These are phyloP conservation scores for Coenonympha arcania DNA, from an alignment of 2,888 invertebrate species.

Conservation along the genomic window DNA sequence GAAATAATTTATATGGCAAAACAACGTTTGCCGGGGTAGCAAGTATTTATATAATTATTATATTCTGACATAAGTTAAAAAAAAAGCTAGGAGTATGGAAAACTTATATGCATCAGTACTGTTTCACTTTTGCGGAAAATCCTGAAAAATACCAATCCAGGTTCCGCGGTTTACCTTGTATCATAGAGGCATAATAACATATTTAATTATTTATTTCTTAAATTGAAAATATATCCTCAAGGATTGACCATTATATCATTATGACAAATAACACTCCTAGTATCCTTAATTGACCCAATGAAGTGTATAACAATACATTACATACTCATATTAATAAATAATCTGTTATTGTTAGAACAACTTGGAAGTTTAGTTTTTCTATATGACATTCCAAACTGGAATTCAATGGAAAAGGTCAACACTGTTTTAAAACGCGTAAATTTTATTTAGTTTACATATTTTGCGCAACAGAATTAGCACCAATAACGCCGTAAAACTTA, in stretches of 20 bases:
- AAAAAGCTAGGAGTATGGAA: too few species aligned
- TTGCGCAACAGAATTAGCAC: background rate
- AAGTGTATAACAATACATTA: background rate
- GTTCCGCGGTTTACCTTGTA: background rate
- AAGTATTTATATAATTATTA: too few species aligned
- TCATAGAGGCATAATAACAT: background rate
- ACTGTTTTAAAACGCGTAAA: too few species aligned
- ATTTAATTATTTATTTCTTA: background rate
- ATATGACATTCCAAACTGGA: too few species aligned
- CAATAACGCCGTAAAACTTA: constrained; percentile 30
- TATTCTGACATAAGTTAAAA: too few species aligned
- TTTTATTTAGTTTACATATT: too few species aligned
- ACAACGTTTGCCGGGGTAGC: too few species aligned
- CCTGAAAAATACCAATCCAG: background rate
- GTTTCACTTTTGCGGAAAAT: background rate
- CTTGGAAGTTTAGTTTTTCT: too few species aligned
- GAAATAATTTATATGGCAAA: too few species aligned
- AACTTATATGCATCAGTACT: too few species aligned
- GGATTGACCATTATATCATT: background rate
- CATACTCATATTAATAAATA: background rate
- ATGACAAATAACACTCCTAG: background rate
- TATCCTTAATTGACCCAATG: background rate
- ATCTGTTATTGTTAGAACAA: background rate
- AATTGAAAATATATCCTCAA: background rate
- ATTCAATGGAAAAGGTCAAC: too few species aligned